These are phyloP conservation scores for Eupithecia vulgata DNA, from an alignment of 2,888 invertebrate species.

Conservation along the genomic window DNA sequence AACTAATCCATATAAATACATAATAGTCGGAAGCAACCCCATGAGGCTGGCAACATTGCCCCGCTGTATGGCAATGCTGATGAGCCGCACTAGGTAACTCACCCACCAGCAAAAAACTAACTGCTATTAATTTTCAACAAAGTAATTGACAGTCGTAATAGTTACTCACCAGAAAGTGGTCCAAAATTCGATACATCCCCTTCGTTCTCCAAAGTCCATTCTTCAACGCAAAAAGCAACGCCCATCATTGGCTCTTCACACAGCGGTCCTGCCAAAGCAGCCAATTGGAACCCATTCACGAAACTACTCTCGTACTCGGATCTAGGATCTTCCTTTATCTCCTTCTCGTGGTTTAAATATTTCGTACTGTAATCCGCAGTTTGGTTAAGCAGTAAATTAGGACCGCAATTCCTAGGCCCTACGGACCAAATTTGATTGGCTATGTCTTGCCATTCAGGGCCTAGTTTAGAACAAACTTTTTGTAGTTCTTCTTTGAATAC, in stretches of 20 bases:
- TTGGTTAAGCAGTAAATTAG: conserved; percentile 94
- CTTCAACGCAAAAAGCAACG: conserved; percentile 94
- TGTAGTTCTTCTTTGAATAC: conserved; percentile 84
- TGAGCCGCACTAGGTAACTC: too few relatives aligned
- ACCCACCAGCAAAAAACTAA: too few relatives aligned
- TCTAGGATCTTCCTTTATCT: conserved; percentile 80
- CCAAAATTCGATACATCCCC: conserved; percentile 73
- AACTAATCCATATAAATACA: too few relatives aligned
- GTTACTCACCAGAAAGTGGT: conserved; percentile 81
- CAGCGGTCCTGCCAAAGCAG: conserved; percentile 94
- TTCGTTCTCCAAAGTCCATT: conserved; percentile 87
- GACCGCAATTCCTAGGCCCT: conserved; percentile 94
- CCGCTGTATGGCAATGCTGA: too few relatives aligned
- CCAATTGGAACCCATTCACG: conserved; percentile 94
- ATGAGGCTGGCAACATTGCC: too few relatives aligned
- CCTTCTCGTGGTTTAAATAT: conserved; percentile 69
- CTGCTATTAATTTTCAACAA: neutral
- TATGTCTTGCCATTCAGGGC: conserved; percentile 79
- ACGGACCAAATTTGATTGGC: conserved; percentile 94
- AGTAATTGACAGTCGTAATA: neutral
- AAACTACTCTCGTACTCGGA: conserved; percentile 90
- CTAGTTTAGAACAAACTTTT: conserved; percentile 84
- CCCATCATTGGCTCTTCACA: conserved; percentile 99
- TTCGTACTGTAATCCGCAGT: conserved; percentile 85
- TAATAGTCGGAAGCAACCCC: too few relatives aligned